Evolutionary conservation across 2,888 invertebrate species (phyloP).

Genomic region (Nysson spinosus): DNA sequence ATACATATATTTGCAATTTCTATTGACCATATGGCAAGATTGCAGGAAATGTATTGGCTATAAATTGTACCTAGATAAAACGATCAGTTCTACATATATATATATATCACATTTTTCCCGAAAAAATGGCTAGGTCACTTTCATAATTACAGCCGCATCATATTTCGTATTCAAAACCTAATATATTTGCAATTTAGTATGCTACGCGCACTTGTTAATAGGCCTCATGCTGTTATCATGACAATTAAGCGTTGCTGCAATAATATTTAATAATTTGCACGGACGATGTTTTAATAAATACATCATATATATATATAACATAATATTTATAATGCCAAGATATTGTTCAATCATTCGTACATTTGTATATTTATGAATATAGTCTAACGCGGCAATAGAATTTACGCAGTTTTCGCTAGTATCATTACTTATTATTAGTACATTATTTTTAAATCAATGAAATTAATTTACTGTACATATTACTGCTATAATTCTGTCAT

Average conservation of each 20-base stretch:
- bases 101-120: constrained; percentile 10
- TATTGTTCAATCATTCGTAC: no score
- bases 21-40: no score
- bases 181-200: no score
- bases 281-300: constrained; percentile 41
- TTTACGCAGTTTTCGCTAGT: constrained; percentile 27
- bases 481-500: constrained; percentile 32
- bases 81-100: constrained; percentile 17
- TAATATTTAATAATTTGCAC: constrained; percentile 34
- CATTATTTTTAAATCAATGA: constrained; percentile 38
- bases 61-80: no score
- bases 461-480: constrained; percentile 40
- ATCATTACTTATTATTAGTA: constrained; percentile 26
- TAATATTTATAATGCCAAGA: constrained; percentile 32
- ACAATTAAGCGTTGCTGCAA: constrained; percentile 25
- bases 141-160: no score
- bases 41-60: no score
- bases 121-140: no score
- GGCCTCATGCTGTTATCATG: constrained; percentile 16
- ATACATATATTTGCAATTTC: no score
- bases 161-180: constrained; percentile 18
- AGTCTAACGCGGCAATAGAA: constrained; percentile 31
- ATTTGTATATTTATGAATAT: no score
- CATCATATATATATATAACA: constrained; percentile 29
- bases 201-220: constrained; percentile 22